Base-by-base conservation (phyloP, 2,113 vertebrate species). In the Holacanthus passer region DNA sequence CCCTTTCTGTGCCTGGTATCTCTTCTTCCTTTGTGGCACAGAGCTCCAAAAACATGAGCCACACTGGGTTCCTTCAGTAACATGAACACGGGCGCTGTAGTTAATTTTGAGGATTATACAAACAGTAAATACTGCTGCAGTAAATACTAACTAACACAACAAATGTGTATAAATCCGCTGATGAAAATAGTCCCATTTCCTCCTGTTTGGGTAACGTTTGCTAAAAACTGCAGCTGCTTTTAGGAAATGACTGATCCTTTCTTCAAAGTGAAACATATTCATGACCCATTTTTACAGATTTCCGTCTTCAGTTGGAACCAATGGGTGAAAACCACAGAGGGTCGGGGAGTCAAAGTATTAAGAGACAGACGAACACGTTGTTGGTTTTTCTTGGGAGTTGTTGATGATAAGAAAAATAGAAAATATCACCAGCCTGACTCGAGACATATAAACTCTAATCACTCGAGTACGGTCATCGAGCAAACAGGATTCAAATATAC, bases 221-320 rank as follows among this genome's bases (percentile, higher is more conserved):
- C 35, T 62, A 41, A 68, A 62, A 27, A 53, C 22, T 45, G 27
- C 24, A 65, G n/a, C 29, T 17, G 43, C 8, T 52, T 53, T 67
- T 7, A 16, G 29, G 14, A 35, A 68, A 13, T 67, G 24, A 14
- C 22, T 62, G 12, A 41, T n/a, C 9, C 14, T 9, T 29, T 32
- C 10, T 32, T 12, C 10, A 24, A 58, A 52, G 2, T 13, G 2
- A 43, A 67, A 73, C 2, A 27, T 50, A 68, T 62, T 56, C 2
- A 2, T 48, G 62, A 82, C 29, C 37, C 10, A 73, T 62, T 66
- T 73, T 56, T 19, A 1, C 41, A 64, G 69, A 69, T 41, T 55
- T 9, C 41, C 3, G 1, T 77, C 19, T 37, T 37, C n/a, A 68
- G 22, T 24, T n/a, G 29, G 29, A 69, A 35, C 29, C 45, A 41